Evolutionary conservation across 2,113 vertebrate species (phyloP).

Genomic region (Lucifuga dentata): DNA sequence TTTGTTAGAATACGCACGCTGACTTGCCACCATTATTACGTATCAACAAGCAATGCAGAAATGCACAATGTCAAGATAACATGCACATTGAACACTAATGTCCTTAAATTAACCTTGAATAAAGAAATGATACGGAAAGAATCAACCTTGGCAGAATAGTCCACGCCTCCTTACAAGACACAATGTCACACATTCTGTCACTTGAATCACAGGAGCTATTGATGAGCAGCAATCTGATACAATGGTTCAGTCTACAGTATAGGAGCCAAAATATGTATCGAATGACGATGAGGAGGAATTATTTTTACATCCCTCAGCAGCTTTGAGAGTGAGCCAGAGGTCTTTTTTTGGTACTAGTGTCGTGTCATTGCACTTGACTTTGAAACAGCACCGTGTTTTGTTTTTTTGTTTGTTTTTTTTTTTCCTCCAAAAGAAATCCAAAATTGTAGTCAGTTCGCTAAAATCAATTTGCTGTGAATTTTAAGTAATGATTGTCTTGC

Average conservation of each 20-base stretch:
- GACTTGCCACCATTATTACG: no score
- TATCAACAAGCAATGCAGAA: no score
- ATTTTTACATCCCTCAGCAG: slow-evolving; percentile 51
- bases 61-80: not conserved
- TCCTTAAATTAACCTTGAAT: not conserved
- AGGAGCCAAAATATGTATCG: slow-evolving; percentile 30
- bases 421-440: no score
- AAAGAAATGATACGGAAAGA: not conserved
- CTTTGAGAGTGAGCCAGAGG: slow-evolving; percentile 6
- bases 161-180: not conserved
- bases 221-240: slow-evolving; percentile 41
- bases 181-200: slow-evolving; percentile 26
- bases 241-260: slow-evolving; percentile 25
- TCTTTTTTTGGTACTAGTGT: not conserved
- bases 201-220: slow-evolving; percentile 45
- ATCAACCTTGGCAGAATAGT: not conserved
- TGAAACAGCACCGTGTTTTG: not conserved
- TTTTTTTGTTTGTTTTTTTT: not conserved
- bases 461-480: no score
- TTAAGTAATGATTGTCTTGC: not conserved
- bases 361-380: not conserved
- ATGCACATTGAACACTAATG: rapidly evolving
- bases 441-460: no score
- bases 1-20: no score
- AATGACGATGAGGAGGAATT: slow-evolving; percentile 41